A percentile compares a stretch with the other conserved stretches of the same genome.
phyloP scores from a whole-genome alignment of 2,113 vertebrate genomes.

The Apeltes quadracus region DNA sequence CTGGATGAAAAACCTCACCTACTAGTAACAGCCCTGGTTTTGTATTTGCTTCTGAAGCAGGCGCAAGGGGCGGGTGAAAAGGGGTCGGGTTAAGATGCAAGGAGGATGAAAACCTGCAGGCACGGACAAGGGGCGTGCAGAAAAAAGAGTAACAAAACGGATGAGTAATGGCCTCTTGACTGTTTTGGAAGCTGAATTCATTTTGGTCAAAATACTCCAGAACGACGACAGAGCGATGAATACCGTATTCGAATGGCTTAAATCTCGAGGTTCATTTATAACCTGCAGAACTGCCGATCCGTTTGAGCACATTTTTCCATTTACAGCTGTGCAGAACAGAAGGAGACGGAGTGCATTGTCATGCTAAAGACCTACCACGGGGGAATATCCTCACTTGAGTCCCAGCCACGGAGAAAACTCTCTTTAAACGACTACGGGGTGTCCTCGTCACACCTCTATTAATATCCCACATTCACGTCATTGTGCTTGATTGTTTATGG shows the following conservation, averaged over 20 bases:
- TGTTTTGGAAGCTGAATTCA: background rate
- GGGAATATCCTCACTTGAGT: constrained; percentile 4
- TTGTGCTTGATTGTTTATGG: constrained; percentile 8
- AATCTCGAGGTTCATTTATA: background rate
- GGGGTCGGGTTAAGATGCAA: constrained; percentile 24
- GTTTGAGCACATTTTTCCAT: background rate
- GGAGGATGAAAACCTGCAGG: background rate
- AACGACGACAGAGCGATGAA: background rate
- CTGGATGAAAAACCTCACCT: constrained; percentile 19
- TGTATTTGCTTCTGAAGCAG: background rate
- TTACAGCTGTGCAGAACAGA: background rate
- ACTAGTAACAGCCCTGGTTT: constrained; percentile 5
- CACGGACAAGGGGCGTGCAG: constrained; percentile 8
- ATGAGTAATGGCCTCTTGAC: constrained; percentile 7
- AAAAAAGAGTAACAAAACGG: constrained; percentile 14
- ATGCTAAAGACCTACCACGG: background rate
- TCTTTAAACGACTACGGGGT: constrained; percentile 3
- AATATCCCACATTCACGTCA: constrained; percentile 14
- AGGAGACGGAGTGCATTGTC: background rate
- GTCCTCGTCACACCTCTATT: constrained; percentile 1
- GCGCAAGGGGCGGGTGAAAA: constrained; percentile 27
- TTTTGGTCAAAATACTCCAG: background rate
- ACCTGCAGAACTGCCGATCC: background rate
- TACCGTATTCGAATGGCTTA: background rate
- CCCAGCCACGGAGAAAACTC: background rate